A percentile compares a stretch with the other conserved stretches of the same genome.
phyloP scores from a whole-genome alignment of 2,113 vertebrate genomes.

The Camelus bactrianus region DNA sequence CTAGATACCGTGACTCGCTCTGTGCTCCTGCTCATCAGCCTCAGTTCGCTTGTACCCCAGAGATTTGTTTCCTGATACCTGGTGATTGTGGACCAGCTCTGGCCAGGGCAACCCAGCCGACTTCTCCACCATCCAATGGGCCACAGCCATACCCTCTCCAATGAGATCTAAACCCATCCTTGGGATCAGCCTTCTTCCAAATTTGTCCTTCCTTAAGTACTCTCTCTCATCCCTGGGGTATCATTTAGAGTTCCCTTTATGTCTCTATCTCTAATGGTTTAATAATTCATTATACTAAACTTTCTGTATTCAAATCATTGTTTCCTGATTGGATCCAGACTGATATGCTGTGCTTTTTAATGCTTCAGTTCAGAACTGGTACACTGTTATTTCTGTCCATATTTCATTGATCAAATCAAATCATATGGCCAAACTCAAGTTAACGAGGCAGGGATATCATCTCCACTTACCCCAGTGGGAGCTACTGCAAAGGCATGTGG shows the following conservation, averaged over 20 bases:
- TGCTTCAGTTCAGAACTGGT: neutral
- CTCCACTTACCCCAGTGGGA: neutral
- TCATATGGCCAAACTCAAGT: neutral
- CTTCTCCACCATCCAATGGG: neutral
- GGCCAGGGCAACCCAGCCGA: neutral
- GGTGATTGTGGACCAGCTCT: neutral
- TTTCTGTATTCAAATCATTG: neutral
- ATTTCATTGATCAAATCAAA: neutral
- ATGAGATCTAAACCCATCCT: neutral
- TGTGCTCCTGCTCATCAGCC: neutral
- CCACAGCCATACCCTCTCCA: neutral
- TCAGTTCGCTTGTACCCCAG: neutral
- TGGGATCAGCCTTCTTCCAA: neutral
- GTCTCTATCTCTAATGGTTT: neutral
- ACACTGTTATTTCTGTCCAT: neutral
- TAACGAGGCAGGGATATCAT: neutral
- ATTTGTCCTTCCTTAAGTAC: neutral
- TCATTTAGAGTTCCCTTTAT: slow-evolving; percentile 23
- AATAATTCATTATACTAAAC: neutral
- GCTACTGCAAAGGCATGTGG: neutral
- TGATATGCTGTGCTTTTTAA: neutral
- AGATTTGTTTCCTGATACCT: neutral
- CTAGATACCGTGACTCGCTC: neutral
- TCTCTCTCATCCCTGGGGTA: neutral
- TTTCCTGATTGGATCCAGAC: neutral